Evolutionary conservation across 2,888 invertebrate genomes (phyloP).

Genomic region (Balanococcus diminutus): DNA sequence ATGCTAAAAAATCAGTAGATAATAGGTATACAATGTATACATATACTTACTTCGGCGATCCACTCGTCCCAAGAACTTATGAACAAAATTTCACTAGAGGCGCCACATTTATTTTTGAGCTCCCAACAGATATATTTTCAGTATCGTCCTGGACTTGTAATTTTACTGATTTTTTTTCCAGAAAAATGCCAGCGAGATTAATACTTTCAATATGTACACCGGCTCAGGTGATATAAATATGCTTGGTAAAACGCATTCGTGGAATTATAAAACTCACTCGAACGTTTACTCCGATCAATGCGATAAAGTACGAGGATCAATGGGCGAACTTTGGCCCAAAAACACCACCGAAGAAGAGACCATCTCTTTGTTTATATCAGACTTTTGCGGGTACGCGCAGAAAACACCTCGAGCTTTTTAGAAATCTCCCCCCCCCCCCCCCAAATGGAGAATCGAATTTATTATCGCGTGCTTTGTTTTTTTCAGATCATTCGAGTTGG

Average conservation of each 20-base stretch:
- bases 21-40: too few relatives aligned
- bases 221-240: slow-evolving; percentile 71
- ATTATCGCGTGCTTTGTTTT: background rate
- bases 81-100: too few relatives aligned
- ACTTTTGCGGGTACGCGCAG: slow-evolving; percentile 73
- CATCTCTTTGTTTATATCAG: slow-evolving; percentile 74
- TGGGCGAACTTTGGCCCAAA: slow-evolving; percentile 83
- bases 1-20: too few relatives aligned
- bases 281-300: slow-evolving; percentile 69
- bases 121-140: too few relatives aligned
- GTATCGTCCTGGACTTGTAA: too few relatives aligned
- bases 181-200: slow-evolving; percentile 75
- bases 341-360: slow-evolving; percentile 65
- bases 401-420: background rate
- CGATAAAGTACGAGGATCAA: slow-evolving; percentile 73
- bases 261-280: slow-evolving; percentile 70
- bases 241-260: slow-evolving; percentile 72
- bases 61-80: too few relatives aligned
- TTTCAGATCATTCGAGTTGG: background rate
- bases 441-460: too few relatives aligned
- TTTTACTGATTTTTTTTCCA: slow-evolving; percentile 60
- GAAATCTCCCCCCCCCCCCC: background rate
- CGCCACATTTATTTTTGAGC: too few relatives aligned
- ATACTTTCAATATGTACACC: slow-evolving; percentile 77
- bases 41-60: too few relatives aligned